Base-by-base conservation (phyloP, 2,113 vertebrate species). In the Hypocryptadius cinnamomeus region DNA sequence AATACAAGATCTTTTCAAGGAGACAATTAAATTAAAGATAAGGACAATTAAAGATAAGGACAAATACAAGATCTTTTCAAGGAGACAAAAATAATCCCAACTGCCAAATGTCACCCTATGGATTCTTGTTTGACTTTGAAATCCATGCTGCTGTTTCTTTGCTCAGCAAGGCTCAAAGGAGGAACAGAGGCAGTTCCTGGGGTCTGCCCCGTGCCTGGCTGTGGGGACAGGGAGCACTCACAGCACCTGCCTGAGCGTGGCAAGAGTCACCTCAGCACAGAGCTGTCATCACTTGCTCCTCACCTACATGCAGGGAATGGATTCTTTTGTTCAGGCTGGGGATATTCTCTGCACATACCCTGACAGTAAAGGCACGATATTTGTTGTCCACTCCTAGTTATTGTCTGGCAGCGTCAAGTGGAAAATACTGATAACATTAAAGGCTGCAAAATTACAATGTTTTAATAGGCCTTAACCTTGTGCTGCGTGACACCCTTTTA, bases 401-500 rank as follows among this genome's bases (percentile, higher is more conserved):
- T 97, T 96, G 79, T 95, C 96, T 97, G 93, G 96, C 93, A 97
- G 33, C 37, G 10, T 89, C 87, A 94, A 87, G 87, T 97, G 95
- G 96, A 98, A 97, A 96, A 87, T 83, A 84, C 90, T 95, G 96
- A 94, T 68, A 96, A 37, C 72, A 60, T 95, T 97, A 96, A 97
- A 97, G 92, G 84, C 91, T 90, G 70, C 5, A 53, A 91, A 95
- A 97, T 97, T 85, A 85, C 96, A 97, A 93, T 66, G 92, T 93
- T 98, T 98, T 98, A 97, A 97, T 97, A 94, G 95, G 90, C 92
- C 92, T 96, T 90, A 92, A 96, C 95, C 71, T 96, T 97, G 96
- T 97, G 63, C 96, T 96, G 93, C 0, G 3, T 96, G 96, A 97
- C 88, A 96, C 83, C 79, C 65, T 97, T 97, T 97, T 77, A 97